Evolutionary conservation across 1,140 invertebrate species (phyloP).

Genomic region (Stegodyphus dumicola): DNA sequence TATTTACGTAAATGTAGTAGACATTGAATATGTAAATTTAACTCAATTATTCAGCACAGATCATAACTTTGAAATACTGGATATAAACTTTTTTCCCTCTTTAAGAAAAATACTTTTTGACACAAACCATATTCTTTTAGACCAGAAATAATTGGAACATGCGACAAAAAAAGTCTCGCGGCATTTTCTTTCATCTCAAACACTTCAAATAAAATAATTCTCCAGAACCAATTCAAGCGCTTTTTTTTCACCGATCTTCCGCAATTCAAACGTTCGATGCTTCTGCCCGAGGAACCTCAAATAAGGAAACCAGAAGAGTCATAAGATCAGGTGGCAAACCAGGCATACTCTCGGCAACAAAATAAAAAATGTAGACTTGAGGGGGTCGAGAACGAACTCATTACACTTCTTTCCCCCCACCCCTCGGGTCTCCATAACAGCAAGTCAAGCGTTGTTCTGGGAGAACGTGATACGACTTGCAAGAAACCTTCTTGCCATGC

Average conservation of each 20-base stretch:
- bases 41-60: too few relatives aligned
- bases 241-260: neutral
- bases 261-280: neutral
- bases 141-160: too few relatives aligned
- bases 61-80: too few relatives aligned
- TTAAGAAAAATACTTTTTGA: too few relatives aligned
- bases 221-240: too few relatives aligned
- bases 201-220: too few relatives aligned
- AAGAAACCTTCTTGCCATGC: neutral
- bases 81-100: too few relatives aligned
- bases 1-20: too few relatives aligned
- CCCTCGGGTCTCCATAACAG: neutral
- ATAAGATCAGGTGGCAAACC: slow-evolving; percentile 39
- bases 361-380: neutral
- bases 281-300: neutral
- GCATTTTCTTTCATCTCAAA: too few relatives aligned
- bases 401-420: slow-evolving; percentile 9
- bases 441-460: slow-evolving; percentile 15
- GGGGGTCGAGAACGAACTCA: neutral
- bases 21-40: too few relatives aligned
- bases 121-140: too few relatives aligned
- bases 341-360: neutral
- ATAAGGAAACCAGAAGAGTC: neutral
- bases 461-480: slow-evolving; percentile 28
- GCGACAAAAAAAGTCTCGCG: too few relatives aligned